Evolutionary conservation across 2,113 vertebrate species (phyloP).

Genomic region (Oncorhynchus keta): DNA sequence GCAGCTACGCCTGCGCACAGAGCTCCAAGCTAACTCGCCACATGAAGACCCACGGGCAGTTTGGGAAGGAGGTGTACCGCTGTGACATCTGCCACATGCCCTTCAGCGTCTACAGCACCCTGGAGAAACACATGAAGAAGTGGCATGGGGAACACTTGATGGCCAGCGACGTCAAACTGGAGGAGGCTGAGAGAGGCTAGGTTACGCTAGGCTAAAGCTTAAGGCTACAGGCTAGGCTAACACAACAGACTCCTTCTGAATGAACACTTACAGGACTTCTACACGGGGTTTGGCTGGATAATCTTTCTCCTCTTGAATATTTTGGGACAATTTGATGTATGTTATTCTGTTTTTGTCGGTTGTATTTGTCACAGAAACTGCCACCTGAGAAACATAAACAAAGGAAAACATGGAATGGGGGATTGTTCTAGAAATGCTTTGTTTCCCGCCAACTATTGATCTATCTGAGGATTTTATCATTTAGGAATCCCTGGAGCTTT

Average conservation of each 20-base stretch:
- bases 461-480: slow-evolving; percentile 93
- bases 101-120: slow-evolving; percentile 99
- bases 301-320: slow-evolving; percentile 57
- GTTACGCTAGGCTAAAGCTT: slow-evolving; percentile 24
- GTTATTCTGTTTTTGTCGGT: slow-evolving; percentile 23
- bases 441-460: slow-evolving; percentile 68
- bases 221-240: background rate
- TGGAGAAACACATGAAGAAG: slow-evolving; percentile 99
- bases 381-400: slow-evolving; percentile 86
- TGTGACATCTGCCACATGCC: slow-evolving; percentile 99
- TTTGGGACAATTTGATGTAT: slow-evolving; percentile 70
- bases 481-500: slow-evolving; percentile 97
- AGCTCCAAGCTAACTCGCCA: slow-evolving; percentile 99
- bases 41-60: slow-evolving; percentile 99
- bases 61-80: slow-evolving; percentile 99
- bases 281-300: slow-evolving; percentile 72
- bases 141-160: slow-evolving; percentile 99
- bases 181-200: slow-evolving; percentile 95
- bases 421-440: slow-evolving; percentile 83
- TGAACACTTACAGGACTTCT: slow-evolving; percentile 60
- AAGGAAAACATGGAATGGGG: slow-evolving; percentile 71
- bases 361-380: slow-evolving; percentile 73
- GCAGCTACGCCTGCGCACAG: slow-evolving; percentile 99
- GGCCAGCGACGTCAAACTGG: slow-evolving; percentile 98
- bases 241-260: slow-evolving; percentile 40